These are phyloP conservation scores for Capromys pilorides DNA, from an alignment of 2,797 vertebrate species.

Conservation along the genomic window DNA sequence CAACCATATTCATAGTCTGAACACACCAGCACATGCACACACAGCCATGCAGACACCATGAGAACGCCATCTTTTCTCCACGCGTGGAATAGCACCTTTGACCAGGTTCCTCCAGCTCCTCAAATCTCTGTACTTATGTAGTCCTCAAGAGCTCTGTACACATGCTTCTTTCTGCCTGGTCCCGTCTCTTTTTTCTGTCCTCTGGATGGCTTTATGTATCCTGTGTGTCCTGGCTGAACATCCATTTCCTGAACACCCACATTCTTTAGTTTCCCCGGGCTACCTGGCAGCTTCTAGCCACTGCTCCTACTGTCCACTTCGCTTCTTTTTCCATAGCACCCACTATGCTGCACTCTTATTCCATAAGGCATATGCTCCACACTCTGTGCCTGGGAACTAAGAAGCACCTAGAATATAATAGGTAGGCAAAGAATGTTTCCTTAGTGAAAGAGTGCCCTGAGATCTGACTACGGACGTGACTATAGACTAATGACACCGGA, in stretches of 20 bases:
- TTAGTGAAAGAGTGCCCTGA: neutral
- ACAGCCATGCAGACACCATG: neutral
- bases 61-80: neutral
- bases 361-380: neutral
- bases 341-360: neutral
- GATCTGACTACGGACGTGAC: accelerated
- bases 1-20: neutral
- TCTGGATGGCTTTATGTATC: neutral
- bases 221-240: neutral
- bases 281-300: too few relatives aligned
- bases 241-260: neutral
- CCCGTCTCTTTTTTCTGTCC: neutral
- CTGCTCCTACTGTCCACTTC: accelerated
- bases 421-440: neutral
- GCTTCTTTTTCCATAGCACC: neutral
- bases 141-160: neutral
- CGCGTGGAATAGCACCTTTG: accelerated
- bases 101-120: neutral
- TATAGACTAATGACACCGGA: neutral
- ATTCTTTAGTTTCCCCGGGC: neutral
- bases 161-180: neutral
- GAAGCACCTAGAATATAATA: neutral
- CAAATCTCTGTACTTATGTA: accelerated
- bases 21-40: neutral
- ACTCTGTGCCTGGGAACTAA: neutral